A percentile compares a stretch with the other conserved stretches of the same genome.
Conservation (phyloP, 1,140 invertebrate species). For the Bemisia tabaci region DNA sequence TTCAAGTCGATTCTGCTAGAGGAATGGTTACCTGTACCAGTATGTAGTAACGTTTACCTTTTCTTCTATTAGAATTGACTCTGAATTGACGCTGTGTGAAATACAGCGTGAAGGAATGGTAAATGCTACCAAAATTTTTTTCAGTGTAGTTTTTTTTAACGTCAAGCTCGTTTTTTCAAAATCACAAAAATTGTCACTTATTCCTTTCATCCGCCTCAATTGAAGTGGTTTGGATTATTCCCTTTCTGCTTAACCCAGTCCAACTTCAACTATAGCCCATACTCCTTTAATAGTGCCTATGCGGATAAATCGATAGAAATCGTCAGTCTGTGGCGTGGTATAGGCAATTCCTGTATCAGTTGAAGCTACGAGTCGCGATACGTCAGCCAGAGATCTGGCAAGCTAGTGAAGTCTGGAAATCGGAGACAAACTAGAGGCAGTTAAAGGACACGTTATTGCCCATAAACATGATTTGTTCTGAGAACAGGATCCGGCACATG, state of each 20-base stretch:
- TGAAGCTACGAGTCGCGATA: background rate
- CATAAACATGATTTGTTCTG: background rate
- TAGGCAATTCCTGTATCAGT: background rate
- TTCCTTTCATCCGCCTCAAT: too few species aligned
- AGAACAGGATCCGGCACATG: background rate
- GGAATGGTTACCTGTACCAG: too few species aligned
- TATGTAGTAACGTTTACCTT: too few species aligned
- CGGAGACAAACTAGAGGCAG: background rate
- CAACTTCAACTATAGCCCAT: background rate
- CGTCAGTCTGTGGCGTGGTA: background rate
- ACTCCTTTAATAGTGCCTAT: background rate
- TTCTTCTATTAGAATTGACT: too few species aligned
- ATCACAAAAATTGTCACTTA: too few species aligned
- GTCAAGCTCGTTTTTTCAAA: too few species aligned
- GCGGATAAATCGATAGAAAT: background rate
- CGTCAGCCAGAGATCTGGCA: background rate
- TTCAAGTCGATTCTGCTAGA: too few species aligned
- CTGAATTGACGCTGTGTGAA: too few species aligned
- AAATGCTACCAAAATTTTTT: too few species aligned
- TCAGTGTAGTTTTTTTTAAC: too few species aligned
- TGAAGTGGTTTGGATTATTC: background rate
- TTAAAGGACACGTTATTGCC: background rate
- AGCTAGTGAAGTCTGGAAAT: background rate
- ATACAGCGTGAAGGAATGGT: too few species aligned
- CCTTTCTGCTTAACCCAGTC: background rate